Evolutionary conservation across 2,113 vertebrate species (phyloP).

Genomic region (Pseudopipra pipra): DNA sequence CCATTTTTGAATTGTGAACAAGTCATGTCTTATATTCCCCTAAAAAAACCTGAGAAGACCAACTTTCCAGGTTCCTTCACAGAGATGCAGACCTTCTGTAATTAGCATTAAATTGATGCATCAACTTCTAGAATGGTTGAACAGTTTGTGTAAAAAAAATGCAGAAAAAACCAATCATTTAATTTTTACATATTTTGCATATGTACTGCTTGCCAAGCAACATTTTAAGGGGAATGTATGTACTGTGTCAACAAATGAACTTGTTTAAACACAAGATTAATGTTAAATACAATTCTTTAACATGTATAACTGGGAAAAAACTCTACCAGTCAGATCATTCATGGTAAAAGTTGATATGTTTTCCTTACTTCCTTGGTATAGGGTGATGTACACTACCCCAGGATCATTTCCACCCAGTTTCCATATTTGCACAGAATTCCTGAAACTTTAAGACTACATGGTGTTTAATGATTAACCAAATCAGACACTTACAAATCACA

Average conservation of each 20-base stretch:
- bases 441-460: neutral
- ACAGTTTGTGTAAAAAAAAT: neutral
- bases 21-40: neutral
- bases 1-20: neutral
- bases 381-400: neutral
- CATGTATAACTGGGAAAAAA: neutral
- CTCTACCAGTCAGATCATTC: neutral
- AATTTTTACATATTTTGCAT: neutral
- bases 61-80: neutral
- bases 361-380: neutral
- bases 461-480: neutral
- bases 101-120: neutral
- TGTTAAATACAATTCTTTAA: neutral
- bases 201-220: neutral
- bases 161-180: neutral
- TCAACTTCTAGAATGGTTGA: neutral
- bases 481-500: neutral
- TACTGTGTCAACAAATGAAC: neutral
- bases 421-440: neutral
- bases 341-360: neutral
- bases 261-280: neutral
- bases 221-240: neutral
- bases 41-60: neutral
- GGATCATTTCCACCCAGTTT: neutral
- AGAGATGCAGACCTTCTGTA: neutral